phyloP scores from a whole-genome alignment of 2,797 vertebrate genomes.

The Dromococcyx pavoninus region DNA sequence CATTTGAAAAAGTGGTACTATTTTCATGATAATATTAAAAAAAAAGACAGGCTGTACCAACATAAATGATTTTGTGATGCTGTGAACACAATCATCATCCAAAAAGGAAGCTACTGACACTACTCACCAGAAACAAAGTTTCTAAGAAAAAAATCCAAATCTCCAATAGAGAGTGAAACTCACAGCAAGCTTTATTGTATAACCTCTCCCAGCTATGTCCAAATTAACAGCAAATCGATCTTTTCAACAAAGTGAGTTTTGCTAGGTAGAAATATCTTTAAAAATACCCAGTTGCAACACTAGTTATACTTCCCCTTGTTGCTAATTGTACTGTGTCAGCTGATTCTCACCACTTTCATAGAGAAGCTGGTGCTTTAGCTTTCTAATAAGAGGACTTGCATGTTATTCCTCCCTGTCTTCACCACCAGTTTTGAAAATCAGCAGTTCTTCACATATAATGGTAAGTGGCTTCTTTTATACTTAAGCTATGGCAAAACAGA shows the following conservation, averaged over 20 bases:
- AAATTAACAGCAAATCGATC: neutral
- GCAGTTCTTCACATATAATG: conserved; percentile 10
- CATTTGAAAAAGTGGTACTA: neutral
- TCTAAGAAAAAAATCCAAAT: neutral
- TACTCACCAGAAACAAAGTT: neutral
- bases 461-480: conserved; percentile 66
- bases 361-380: conserved; percentile 55
- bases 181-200: neutral
- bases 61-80: too few relatives aligned
- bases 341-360: conserved; percentile 20
- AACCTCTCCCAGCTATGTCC: neutral
- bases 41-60: neutral
- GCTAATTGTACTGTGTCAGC: neutral
- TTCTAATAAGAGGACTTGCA: conserved; percentile 51
- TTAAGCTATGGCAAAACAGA: neutral
- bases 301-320: conserved; percentile 40
- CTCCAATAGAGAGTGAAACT: neutral
- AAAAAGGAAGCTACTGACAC: neutral
- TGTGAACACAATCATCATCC: neutral
- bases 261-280: neutral
- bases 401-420: neutral
- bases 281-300: conserved; percentile 25
- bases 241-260: neutral
- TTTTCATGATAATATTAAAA: neutral
- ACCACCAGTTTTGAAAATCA: neutral